Base-by-base conservation (phyloP, 2,797 vertebrate genomes). In the Sebastes hubbsi region DNA sequence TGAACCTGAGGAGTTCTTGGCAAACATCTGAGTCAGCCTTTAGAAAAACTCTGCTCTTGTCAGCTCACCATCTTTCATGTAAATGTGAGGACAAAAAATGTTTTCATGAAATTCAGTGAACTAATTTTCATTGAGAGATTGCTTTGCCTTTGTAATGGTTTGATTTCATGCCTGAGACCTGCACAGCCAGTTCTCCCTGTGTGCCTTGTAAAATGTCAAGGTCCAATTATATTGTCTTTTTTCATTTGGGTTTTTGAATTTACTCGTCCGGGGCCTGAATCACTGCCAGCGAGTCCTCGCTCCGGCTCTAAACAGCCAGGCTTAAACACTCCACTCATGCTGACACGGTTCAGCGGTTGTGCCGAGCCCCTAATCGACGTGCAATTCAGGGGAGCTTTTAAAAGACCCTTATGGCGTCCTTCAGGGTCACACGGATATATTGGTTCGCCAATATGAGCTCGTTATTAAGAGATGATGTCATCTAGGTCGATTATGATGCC, bases 221-320 rank as follows among this genome's bases (percentile, higher is more conserved):
- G 52, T 65, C 67, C 75, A 80, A 77, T 88, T 88, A 83, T 80
- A 59, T 77, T 82, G 69, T 82, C 68, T 70, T 67, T 78, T 84
- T 80, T 76, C 36, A 78, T 83, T 74, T 70, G 55, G 42, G 29
- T 79, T 87, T 71, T 71, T 75, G 60, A 60, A 72, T 78, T 65
- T 71, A 67, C 59, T 81, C 24, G 27, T 32, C 36, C 42, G 2
- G 49, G 29, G n/a, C 11, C 61, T 58, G 74, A 81, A 72, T 42
- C 2, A 8, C 46, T 2, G 27, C 59, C 60, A 69, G 83, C 18
- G 16, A 77, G 58, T 22, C 22, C 34, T 1, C 49, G n/a, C 63
- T 72, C 13, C 32, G 24, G 75, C 36, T 76, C 77, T 82, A 84
- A 82, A 88, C 82, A 67, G 70, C 61, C 49, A 5, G 30, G 30